Evolutionary conservation across 2,888 invertebrate species (phyloP).

Genomic region (Rhagonycha fulva): DNA sequence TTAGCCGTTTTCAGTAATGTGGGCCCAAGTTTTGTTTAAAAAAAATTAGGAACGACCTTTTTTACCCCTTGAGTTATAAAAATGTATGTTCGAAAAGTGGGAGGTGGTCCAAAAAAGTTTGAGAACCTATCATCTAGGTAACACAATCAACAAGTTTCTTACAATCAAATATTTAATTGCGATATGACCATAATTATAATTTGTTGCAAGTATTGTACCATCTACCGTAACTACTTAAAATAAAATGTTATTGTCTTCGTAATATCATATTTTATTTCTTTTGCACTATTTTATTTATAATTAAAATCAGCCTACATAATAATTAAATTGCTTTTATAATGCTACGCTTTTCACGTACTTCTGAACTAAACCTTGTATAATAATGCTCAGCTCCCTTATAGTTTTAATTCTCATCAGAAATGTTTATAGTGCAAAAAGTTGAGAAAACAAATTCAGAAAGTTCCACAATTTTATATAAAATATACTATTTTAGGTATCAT

Average conservation of each 20-base stretch:
- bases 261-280: background rate
- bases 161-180: background rate
- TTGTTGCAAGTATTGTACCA: background rate
- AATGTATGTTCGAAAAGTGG: too few relatives aligned
- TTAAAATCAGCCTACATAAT: background rate
- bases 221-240: background rate
- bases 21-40: too few relatives aligned
- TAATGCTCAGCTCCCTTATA: background rate
- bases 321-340: background rate
- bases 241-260: background rate
- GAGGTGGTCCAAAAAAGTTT: too few relatives aligned
- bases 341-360: background rate
- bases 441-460: background rate
- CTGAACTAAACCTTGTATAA: background rate
- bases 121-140: too few relatives aligned
- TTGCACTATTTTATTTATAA: background rate
- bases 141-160: too few relatives aligned
- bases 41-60: too few relatives aligned
- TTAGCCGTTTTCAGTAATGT: too few relatives aligned
- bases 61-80: too few relatives aligned
- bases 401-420: background rate
- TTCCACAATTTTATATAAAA: background rate
- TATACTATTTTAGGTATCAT: background rate
- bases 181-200: background rate
- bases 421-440: background rate